A percentile compares a stretch with the other conserved stretches of the same genome.
These are phyloP conservation scores for Orchesellides sinensis DNA, from an alignment of 2,888 invertebrate species.

Conservation along the genomic window DNA sequence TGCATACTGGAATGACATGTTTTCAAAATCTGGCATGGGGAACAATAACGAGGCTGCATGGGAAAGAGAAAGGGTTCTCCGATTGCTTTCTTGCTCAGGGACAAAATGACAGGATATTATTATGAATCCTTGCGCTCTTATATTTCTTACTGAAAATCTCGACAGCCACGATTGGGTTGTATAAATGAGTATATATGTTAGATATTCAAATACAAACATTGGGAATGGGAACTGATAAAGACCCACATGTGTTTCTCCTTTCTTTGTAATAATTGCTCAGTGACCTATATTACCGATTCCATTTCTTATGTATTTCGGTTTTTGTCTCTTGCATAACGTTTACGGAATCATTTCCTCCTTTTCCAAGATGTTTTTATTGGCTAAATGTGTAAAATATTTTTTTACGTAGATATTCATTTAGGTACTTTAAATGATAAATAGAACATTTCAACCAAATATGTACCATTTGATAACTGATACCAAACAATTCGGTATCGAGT, in stretches of 20 bases:
- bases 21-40: background rate
- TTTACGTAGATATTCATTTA: too few relatives aligned
- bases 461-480: background rate
- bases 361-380: background rate
- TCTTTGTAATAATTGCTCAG: conserved; percentile 49
- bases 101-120: background rate
- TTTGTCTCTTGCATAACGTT: background rate
- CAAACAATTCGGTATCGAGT: too few relatives aligned
- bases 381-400: background rate
- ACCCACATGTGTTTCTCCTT: conserved; percentile 3
- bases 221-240: background rate
- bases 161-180: background rate
- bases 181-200: background rate
- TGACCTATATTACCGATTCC: conserved; percentile 40
- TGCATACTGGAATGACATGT: background rate
- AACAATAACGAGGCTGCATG: background rate
- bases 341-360: background rate
- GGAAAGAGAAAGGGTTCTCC: background rate
- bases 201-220: conserved; percentile 16
- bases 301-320: background rate
- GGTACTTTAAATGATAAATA: background rate
- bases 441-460: background rate
- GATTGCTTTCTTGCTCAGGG: too few relatives aligned
- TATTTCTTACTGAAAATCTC: background rate
- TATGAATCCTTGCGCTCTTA: background rate